Base-by-base conservation (phyloP, 2,888 invertebrate species). In the Chouioia cunea region DNA sequence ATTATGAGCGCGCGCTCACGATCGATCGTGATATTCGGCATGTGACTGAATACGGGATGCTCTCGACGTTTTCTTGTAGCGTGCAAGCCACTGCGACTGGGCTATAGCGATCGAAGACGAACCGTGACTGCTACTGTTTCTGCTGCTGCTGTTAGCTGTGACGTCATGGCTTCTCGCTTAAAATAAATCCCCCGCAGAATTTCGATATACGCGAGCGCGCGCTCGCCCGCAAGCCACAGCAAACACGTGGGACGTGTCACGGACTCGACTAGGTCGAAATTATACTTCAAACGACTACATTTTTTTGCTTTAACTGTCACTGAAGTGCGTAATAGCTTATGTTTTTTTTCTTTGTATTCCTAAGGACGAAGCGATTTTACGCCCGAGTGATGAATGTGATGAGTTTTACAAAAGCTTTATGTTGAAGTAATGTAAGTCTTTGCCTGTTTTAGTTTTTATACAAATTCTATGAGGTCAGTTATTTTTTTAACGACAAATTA, bases 131-230 rank as follows among this genome's bases (percentile, higher is more conserved):
- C 23, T 46, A 23, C 53, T 47, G 52, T 65, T 62, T 67, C 54
- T 20, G 46, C 18, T 44, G 36, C 64, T 59, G 58, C 58, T 81
- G n/a, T n/a, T n/a, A n/a, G n/a, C n/a, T n/a, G n/a, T n/a, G 81
- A 81, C 83, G 82, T 83, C 83, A 81, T 75, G 75, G 58, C 56
- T 54, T 59, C 74, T 70, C 56, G 78, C 74, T 83, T 82, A 83
- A 84, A 85, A 85, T 85, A 85, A 81, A 83, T 81, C 79, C 54
- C 36, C 78, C 77, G 78, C 77, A 80, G 65, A 72, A 72, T 72
- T 72, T 72, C 69, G 20, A 62, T 66, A 71, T 58, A n/a, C 47
- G 43, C 47, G 27, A 15, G 57, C 62, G n/a, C 54, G 4, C 54
- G 54, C 36, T 27, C n/a, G 36, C 36, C 76, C 75, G 76, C 74